Evolutionary conservation across 2,888 invertebrate species (phyloP).

Genomic region (Thera britannica): DNA sequence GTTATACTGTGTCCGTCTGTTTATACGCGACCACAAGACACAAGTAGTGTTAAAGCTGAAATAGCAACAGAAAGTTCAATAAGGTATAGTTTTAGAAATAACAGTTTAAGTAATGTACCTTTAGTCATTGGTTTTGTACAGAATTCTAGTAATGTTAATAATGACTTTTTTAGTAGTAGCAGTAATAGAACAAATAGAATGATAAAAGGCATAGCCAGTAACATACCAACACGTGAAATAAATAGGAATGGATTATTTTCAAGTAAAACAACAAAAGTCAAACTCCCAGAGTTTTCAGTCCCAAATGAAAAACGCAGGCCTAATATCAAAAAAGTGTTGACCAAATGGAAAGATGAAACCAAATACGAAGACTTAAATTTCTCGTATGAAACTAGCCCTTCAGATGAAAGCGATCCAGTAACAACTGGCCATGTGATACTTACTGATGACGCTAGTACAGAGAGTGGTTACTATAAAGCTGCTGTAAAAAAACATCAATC

Average conservation of each 20-base stretch:
- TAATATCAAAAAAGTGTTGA: slow-evolving; percentile 75
- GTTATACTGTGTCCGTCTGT: slow-evolving; percentile 67
- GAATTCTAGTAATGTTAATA: slow-evolving; percentile 24
- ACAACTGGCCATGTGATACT: slow-evolving; percentile 40
- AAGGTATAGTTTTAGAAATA: slow-evolving; percentile 74
- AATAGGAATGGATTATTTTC: slow-evolving; percentile 20
- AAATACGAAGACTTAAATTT: slow-evolving; percentile 75
- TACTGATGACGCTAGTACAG: slow-evolving; percentile 41
- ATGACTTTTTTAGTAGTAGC: background rate
- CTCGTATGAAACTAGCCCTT: slow-evolving; percentile 64
- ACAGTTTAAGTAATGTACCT: slow-evolving; percentile 51
- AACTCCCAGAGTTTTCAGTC: slow-evolving; percentile 27
- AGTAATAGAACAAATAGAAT: slow-evolving; percentile 47
- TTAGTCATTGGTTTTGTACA: slow-evolving; percentile 52
- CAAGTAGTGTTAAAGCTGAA: slow-evolving; percentile 55
- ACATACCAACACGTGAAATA: slow-evolving; percentile 44
- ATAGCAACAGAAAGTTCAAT: slow-evolving; percentile 61
- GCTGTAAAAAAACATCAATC: slow-evolving; percentile 44
- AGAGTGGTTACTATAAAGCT: slow-evolving; percentile 43
- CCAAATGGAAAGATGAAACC: slow-evolving; percentile 82
- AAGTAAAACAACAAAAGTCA: slow-evolving; percentile 37
- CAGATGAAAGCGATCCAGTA: slow-evolving; percentile 48
- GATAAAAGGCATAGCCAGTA: slow-evolving; percentile 40
- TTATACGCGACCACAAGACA: slow-evolving; percentile 71
- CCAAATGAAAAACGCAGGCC: slow-evolving; percentile 55